These are phyloP conservation scores for Salminus brasiliensis DNA, from an alignment of 2,113 vertebrate genomes.

Conservation along the genomic window DNA sequence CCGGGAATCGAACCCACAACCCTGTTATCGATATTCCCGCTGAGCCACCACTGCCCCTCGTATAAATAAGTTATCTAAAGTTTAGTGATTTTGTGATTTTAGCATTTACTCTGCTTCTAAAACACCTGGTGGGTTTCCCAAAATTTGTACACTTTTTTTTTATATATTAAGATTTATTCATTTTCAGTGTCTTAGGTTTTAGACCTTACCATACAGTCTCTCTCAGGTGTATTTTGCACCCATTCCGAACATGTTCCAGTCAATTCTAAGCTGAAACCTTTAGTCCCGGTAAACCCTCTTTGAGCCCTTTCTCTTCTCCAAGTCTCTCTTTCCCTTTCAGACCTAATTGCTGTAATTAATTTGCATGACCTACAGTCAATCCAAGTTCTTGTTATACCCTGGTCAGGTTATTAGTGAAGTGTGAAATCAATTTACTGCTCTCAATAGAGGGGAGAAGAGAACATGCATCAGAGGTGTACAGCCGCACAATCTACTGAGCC, in stretches of 20 bases:
- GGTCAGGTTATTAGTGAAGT: slow-evolving; percentile 65
- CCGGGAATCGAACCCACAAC: no score
- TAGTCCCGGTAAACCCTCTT: slow-evolving; percentile 24
- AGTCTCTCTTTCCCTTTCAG: slow-evolving; percentile 49
- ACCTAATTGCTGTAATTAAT: slow-evolving; percentile 66
- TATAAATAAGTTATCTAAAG: no score
- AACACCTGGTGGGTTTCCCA: no score
- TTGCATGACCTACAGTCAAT: slow-evolving; percentile 64
- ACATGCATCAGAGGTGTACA: slow-evolving; percentile 42
- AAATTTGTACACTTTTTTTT: no score
- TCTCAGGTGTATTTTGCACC: slow-evolving; percentile 22
- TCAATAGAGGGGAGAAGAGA: slow-evolving; percentile 49
- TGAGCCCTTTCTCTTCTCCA: slow-evolving; percentile 30
- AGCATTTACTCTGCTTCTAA: no score
- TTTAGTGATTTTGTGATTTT: no score
- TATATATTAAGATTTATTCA: no score
- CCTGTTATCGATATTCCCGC: no score
- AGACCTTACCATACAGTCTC: neutral
- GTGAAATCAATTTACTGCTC: slow-evolving; percentile 66
- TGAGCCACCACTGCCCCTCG: no score
- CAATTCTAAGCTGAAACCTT: slow-evolving; percentile 7
- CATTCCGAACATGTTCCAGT: neutral
- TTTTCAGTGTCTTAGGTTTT: neutral
- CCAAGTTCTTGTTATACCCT: slow-evolving; percentile 58
- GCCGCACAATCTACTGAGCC: neutral